Conservation (phyloP, 2,888 invertebrate species). For the Macrosoma leucophasiata region DNA sequence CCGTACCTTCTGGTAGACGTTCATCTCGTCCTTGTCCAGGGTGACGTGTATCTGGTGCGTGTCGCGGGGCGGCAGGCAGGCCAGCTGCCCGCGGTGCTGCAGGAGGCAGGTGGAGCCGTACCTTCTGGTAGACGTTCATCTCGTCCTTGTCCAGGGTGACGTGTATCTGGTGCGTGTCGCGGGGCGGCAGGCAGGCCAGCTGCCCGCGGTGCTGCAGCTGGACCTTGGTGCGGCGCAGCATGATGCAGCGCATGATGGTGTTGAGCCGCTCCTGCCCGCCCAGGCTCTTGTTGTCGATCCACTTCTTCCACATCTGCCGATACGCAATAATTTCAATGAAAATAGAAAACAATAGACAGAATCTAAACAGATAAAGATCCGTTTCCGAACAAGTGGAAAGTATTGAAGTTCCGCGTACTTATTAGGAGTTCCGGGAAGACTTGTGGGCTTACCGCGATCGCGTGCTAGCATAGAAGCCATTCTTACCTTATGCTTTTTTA, state of each 20-base stretch:
- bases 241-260: slow-evolving; percentile 87
- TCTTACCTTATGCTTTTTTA: too few species aligned
- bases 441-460: too few species aligned
- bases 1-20: slow-evolving; percentile 86
- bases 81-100: slow-evolving; percentile 77
- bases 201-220: slow-evolving; percentile 81
- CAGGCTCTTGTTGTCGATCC: slow-evolving; percentile 89
- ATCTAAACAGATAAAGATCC: too few species aligned
- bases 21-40: slow-evolving; percentile 81
- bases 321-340: too few species aligned
- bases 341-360: too few species aligned
- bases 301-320: slow-evolving; percentile 88
- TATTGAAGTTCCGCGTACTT: too few species aligned
- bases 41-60: slow-evolving; percentile 75
- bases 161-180: slow-evolving; percentile 70
- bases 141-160: slow-evolving; percentile 82
- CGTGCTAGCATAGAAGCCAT: too few species aligned
- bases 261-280: slow-evolving; percentile 89
- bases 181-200: slow-evolving; percentile 78
- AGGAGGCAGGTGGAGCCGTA: too few species aligned
- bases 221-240: slow-evolving; percentile 91
- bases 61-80: slow-evolving; percentile 77
- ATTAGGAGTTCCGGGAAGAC: too few species aligned
- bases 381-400: too few species aligned
- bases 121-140: slow-evolving; percentile 85